phyloP scores from a whole-genome alignment of 2,797 vertebrate genomes.

The Brachyrhaphis roseni region DNA sequence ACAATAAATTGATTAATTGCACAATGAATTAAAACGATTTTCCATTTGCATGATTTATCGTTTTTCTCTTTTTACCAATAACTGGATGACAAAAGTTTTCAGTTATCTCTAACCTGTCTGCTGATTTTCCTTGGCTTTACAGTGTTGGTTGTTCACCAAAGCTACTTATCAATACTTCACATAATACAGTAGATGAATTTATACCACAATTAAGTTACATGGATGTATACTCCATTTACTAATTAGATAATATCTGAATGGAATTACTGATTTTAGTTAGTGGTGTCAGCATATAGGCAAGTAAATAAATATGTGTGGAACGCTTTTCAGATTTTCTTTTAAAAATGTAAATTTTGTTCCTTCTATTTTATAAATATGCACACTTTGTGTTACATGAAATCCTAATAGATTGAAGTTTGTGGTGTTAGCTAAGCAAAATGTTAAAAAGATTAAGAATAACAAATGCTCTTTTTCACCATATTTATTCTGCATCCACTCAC shows the following conservation, averaged over 20 bases:
- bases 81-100: too few relatives aligned
- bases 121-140: not conserved
- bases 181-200: not conserved
- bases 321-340: not conserved
- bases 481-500: not conserved
- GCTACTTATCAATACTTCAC: not conserved
- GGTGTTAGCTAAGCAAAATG: not conserved
- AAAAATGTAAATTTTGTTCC: not conserved
- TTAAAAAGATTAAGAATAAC: not conserved
- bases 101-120: not conserved
- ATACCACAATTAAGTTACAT: not conserved
- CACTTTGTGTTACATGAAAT: not conserved
- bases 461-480: not conserved
- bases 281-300: not conserved
- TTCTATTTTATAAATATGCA: not conserved
- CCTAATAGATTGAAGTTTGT: not conserved
- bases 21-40: too few relatives aligned
- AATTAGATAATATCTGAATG: not conserved
- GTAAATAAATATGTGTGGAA: not conserved
- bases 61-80: too few relatives aligned
- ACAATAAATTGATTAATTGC: too few relatives aligned
- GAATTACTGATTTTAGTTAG: not conserved
- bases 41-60: too few relatives aligned
- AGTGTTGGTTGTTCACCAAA: too few relatives aligned
- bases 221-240: not conserved